Conservation (phyloP, 2,888 invertebrate genomes). For the Macaria notata region DNA sequence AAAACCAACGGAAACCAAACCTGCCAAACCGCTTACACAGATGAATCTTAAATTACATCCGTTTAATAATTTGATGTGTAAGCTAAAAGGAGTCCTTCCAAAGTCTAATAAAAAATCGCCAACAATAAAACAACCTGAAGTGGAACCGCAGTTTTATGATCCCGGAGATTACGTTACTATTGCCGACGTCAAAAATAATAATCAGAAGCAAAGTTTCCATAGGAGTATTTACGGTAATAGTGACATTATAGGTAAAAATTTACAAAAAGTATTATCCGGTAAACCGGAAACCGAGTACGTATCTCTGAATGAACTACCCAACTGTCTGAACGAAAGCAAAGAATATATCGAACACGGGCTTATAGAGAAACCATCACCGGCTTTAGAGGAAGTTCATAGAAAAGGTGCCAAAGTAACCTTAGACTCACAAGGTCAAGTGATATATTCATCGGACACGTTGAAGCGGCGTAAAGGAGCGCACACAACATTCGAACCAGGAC, state of each 20-base stretch:
- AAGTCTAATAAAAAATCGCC: slow-evolving; percentile 77
- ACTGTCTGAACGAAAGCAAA: slow-evolving; percentile 68
- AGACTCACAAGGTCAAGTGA: slow-evolving; percentile 93
- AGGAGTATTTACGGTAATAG: slow-evolving; percentile 84
- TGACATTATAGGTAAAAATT: slow-evolving; percentile 85
- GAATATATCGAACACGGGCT: slow-evolving; percentile 66
- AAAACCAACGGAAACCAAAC: slow-evolving; percentile 49
- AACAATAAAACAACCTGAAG: slow-evolving; percentile 66
- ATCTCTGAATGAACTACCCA: slow-evolving; percentile 90
- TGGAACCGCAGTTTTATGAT: slow-evolving; percentile 80
- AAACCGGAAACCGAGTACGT: slow-evolving; percentile 89
- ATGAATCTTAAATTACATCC: slow-evolving; percentile 78
- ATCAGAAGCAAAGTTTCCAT: slow-evolving; percentile 81
- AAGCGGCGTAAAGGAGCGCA: slow-evolving; percentile 90
- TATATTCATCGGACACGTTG: slow-evolving; percentile 93
- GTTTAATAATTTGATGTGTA: slow-evolving; percentile 88
- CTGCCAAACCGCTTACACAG: slow-evolving; percentile 53
- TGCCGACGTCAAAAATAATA: slow-evolving; percentile 91
- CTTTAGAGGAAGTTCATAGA: slow-evolving; percentile 69
- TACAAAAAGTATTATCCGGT: slow-evolving; percentile 83
- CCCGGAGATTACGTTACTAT: slow-evolving; percentile 93
- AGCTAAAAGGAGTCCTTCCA: slow-evolving; percentile 85
- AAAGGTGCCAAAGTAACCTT: slow-evolving; percentile 91
- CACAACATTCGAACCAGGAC: slow-evolving; percentile 94
- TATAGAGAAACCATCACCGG: slow-evolving; percentile 56